Base-by-base conservation (phyloP, 2,113 vertebrate genomes). In the Brachypteracias leptosomus region DNA sequence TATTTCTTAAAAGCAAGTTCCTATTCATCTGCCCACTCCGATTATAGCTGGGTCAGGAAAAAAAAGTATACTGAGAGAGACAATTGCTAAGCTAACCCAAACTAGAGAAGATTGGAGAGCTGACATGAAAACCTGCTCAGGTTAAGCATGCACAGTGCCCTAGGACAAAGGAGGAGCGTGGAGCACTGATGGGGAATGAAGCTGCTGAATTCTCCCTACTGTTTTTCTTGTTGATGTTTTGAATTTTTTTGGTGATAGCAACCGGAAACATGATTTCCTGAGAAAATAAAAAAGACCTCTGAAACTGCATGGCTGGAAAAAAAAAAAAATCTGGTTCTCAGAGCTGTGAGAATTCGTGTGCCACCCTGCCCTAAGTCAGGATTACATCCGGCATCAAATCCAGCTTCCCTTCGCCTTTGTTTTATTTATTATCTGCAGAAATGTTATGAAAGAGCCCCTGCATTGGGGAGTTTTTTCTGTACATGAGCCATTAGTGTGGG, bases 381-480 rank as follows among this genome's bases (percentile, higher is more conserved):
- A 90, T 78, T 85, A 51, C 72, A 86, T 40, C 89, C 11, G 19
- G 76, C 93, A 94, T 72, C 35, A 77, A 92, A 91, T 16, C 15
- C 76, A 54, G 40, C 86, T 90, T 93, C 9, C 49, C 58, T 78
- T 75, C n/a, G 85, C 72, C 47, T 90, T 93, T 85, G 58, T 55
- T 95, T 93, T 84, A 70, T 94, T 96, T 96, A 72, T 91, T 75
- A 86, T 93, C 92, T 63, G 40, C 83, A 85, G 61, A 77, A 90
- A 65, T 75, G 82, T 81, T 80, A 58, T 42, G 70, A 74, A 85
- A 85, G 90, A 94, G 89, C 83, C 70, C 46, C 66, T 52, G 65
- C 61, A 63, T 33, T 58, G 92, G 86, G 90, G 76, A 96, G 92
- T 11, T 19, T 42, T 88, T 89, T 85, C 71, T 25, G 68, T 57